A percentile compares a stretch with the other conserved stretches of the same genome.
Conservation (phyloP, 2,888 invertebrate genomes). For the Aphidoletes aphidimyza region DNA sequence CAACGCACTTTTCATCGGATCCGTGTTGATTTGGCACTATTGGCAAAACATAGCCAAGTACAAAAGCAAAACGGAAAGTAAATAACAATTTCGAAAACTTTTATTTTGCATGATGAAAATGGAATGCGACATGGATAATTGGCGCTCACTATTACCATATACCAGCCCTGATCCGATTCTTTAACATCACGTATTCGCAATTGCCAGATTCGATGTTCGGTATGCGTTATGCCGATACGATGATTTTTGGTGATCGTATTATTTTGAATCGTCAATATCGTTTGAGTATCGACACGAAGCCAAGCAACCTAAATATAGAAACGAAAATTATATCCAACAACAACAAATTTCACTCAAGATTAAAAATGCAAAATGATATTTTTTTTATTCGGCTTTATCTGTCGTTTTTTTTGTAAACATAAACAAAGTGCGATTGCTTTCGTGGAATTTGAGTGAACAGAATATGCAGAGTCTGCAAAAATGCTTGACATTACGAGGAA, state of each 20-base stretch:
- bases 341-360: not conserved
- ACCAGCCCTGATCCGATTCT: constrained; percentile 88
- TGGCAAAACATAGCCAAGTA: not conserved
- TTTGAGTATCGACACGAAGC: constrained; percentile 90
- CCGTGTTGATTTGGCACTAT: constrained; percentile 90
- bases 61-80: not conserved
- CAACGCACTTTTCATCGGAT: constrained; percentile 91
- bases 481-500: not conserved
- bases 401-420: not conserved
- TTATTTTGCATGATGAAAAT: not conserved
- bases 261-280: constrained; percentile 88
- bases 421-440: constrained; percentile 11
- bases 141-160: constrained; percentile 71
- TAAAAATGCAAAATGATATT: not conserved
- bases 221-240: constrained; percentile 84
- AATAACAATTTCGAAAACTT: not conserved
- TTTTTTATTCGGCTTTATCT: not conserved
- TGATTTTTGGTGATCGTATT: constrained; percentile 92
- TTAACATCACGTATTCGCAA: constrained; percentile 85
- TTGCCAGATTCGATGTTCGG: constrained; percentile 87
- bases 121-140: not conserved
- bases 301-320: constrained; percentile 66
- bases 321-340: not conserved
- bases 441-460: not conserved
- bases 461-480: not conserved